Conservation (phyloP, 2,113 vertebrate species). For the Octodon degus region DNA sequence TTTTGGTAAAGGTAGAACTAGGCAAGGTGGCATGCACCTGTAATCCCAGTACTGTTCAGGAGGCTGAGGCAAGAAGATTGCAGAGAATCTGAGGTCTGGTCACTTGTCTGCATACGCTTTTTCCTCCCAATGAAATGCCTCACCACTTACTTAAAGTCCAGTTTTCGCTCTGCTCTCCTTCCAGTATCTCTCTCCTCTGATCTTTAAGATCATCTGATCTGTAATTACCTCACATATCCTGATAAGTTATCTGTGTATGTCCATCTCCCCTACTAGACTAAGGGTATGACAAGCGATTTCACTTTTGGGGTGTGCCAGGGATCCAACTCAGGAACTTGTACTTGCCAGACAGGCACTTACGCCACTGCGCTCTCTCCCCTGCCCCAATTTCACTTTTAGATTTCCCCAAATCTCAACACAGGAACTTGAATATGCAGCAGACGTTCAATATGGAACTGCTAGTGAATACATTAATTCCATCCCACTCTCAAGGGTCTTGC, state of each 20-base stretch:
- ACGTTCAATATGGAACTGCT: slow-evolving; percentile 15
- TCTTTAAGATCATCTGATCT: not conserved
- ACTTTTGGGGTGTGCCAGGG: not conserved
- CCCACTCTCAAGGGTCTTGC: not conserved
- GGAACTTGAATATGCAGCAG: not conserved
- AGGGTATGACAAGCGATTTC: not conserved
- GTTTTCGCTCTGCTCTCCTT: not conserved
- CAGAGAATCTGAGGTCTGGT: not conserved
- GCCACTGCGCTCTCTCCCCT: too few species aligned
- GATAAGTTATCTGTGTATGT: not conserved
- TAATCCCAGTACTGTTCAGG: not conserved
- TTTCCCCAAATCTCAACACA: slow-evolving; percentile 57
- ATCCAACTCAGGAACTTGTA: too few species aligned
- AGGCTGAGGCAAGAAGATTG: not conserved
- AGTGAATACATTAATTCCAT: slow-evolving; percentile 35
- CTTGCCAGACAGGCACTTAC: too few species aligned
- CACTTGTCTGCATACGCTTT: not conserved
- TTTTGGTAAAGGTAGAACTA: not conserved
- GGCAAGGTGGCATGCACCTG: not conserved
- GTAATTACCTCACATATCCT: not conserved
- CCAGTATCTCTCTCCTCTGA: not conserved
- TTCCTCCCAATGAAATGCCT: slow-evolving; percentile 42
- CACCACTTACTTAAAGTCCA: slow-evolving; percentile 20
- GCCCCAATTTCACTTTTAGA: slow-evolving; percentile 19
- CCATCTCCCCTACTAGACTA: slow-evolving; percentile 37